These are phyloP conservation scores for Phymatocera aterrima DNA, from an alignment of 2,888 invertebrate genomes.

Conservation along the genomic window DNA sequence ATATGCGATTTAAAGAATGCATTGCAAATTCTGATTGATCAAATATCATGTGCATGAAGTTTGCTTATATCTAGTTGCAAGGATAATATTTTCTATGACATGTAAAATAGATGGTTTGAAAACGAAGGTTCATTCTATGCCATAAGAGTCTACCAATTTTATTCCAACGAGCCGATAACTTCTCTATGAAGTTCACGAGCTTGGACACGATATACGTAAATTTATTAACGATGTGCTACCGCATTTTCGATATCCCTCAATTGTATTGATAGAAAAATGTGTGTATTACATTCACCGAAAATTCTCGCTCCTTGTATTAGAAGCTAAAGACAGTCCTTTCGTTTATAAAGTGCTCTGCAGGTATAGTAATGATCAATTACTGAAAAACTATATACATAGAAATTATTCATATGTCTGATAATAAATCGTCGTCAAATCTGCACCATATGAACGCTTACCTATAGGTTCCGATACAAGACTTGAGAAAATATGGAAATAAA, in stretches of 20 bases:
- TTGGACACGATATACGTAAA: neutral
- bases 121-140: neutral
- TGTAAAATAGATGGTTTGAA: constrained; percentile 6
- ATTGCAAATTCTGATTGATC: neutral
- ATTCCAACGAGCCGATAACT: too few species aligned
- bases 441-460: constrained; percentile 24
- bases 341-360: neutral
- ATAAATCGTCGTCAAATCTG: constrained; percentile 48
- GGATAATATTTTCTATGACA: constrained; percentile 8
- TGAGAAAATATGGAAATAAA: neutral
- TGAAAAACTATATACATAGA: constrained; percentile 5
- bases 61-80: neutral
- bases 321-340: neutral
- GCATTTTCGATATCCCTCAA: neutral
- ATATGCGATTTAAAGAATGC: too few species aligned
- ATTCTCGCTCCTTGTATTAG: neutral
- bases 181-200: neutral
- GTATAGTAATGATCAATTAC: neutral
- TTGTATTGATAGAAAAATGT: neutral
- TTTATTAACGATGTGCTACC: neutral
- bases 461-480: constrained; percentile 38
- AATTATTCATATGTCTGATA: neutral
- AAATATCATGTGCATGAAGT: neutral
- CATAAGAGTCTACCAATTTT: neutral
- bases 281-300: neutral